phyloP scores from a whole-genome alignment of 2,888 invertebrate species.

The Dasysyrphus albostriatus region DNA sequence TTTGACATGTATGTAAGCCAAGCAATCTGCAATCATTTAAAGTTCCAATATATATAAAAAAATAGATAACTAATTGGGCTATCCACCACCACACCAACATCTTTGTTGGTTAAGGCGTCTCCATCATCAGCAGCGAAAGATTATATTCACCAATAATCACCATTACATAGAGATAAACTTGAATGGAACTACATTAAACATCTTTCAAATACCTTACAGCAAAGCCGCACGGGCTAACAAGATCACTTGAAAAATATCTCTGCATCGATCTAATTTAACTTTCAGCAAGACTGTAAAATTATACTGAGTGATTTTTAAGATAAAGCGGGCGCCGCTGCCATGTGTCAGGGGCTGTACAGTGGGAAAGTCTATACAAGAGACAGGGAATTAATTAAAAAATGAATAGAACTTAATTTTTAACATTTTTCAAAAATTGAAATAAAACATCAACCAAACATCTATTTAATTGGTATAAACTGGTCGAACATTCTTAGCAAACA shows the following conservation, averaged over 20 bases:
- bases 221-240: not conserved
- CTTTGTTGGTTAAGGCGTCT: conserved; percentile 10
- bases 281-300: not conserved
- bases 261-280: not conserved
- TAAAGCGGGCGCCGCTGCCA: not conserved
- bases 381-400: not conserved
- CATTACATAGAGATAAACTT: not conserved
- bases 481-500: too few relatives aligned
- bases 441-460: too few relatives aligned
- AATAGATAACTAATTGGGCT: conserved; percentile 1
- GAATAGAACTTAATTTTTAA: not conserved
- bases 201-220: not conserved
- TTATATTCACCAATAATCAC: not conserved
- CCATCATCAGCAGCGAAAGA: not conserved
- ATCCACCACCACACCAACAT: not conserved
- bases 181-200: not conserved
- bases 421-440: too few relatives aligned
- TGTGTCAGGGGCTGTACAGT: not conserved
- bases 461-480: too few relatives aligned
- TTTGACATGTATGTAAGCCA: not conserved
- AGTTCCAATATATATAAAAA: not conserved
- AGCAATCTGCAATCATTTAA: not conserved
- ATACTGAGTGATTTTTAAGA: not conserved
- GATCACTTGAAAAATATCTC: conserved; percentile 5
- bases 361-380: not conserved